These are phyloP conservation scores for Phalangium opilio DNA, from an alignment of 2,888 invertebrate species.

Conservation along the genomic window DNA sequence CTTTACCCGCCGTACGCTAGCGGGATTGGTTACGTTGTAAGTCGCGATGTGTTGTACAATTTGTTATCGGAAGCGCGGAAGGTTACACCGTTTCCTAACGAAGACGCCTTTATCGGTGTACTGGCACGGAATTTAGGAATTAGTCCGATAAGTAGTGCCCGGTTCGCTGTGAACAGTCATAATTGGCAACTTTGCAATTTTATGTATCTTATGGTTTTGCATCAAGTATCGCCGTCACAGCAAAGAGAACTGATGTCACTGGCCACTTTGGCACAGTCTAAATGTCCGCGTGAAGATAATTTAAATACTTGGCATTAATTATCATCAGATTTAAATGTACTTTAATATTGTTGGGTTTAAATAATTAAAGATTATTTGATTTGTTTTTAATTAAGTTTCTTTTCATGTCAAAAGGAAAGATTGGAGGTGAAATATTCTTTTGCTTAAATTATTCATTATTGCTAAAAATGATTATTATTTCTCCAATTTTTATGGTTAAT, in stretches of 20 bases:
- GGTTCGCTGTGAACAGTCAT: conserved; percentile 25
- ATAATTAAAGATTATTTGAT: no score
- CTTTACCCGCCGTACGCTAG: conserved; percentile 28
- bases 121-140: conserved; percentile 24
- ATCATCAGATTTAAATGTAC: no score
- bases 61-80: conserved; percentile 23
- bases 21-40: conserved; percentile 29
- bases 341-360: no score
- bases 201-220: conserved; percentile 27
- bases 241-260: conserved; percentile 16
- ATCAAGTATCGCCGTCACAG: conserved; percentile 23
- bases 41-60: conserved; percentile 23
- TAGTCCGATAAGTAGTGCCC: conserved; percentile 23
- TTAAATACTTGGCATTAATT: no score
- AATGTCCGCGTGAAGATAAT: no score
- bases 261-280: no score
- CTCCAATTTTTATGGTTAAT: no score
- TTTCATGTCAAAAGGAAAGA: no score
- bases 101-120: conserved; percentile 30
- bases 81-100: conserved; percentile 26
- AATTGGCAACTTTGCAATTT: conserved; percentile 27
- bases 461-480: no score
- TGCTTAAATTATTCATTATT: no score
- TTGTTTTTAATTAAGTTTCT: no score
- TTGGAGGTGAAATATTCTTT: no score